Evolutionary conservation across 2,888 invertebrate genomes (phyloP), one percentile per base, ranked within the genome.

Genomic region (Microplitis manilae): DNA sequence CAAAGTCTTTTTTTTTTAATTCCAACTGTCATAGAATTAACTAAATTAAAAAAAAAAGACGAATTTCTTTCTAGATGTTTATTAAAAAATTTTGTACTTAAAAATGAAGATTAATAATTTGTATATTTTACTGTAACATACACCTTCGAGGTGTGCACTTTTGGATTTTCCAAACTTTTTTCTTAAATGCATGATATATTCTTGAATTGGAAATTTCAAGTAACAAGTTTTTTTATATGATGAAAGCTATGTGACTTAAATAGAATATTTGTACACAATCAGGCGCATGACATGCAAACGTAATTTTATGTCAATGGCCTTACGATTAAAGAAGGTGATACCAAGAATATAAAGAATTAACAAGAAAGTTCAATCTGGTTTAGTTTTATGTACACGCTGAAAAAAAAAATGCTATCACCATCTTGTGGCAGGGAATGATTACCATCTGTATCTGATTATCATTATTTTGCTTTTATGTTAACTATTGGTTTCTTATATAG

Each of bases 261-360:
- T 50, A 50, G 50, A 50, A 50, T 50, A 50, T 50, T 5, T 50
- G 50, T 50, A 50, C 50, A 50, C 50, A 13, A 13, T 50, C 50
- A 50, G 50, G 50, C 13, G 5, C 50, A 50, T 50, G 50, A 50
- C 50, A 50, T 50, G 50, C 65, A 30, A 30, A 38, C 65, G 38
- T 38, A 65, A 13, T 65, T 20, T 38, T 64, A 40, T 73, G 73
- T 73, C 73, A 73, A 73, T 73, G 65, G 73, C 73, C 73, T 73
- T 73, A 64, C 64, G 50, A 73, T 64, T 39, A 30, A 65, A 65
- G 13, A 17, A 65, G 38, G 65, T 13, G 20, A 41, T 73, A 73
- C 73, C 64, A 64, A 64, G 73, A 73, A 73, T 73, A 73, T 50
- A 13, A 50, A 50, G 50, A 50, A 39, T 64, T 73, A 73, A 73